These are phyloP conservation scores for Leptodirus hochenwartii DNA, from an alignment of 2,888 invertebrate species.

Conservation along the genomic window DNA sequence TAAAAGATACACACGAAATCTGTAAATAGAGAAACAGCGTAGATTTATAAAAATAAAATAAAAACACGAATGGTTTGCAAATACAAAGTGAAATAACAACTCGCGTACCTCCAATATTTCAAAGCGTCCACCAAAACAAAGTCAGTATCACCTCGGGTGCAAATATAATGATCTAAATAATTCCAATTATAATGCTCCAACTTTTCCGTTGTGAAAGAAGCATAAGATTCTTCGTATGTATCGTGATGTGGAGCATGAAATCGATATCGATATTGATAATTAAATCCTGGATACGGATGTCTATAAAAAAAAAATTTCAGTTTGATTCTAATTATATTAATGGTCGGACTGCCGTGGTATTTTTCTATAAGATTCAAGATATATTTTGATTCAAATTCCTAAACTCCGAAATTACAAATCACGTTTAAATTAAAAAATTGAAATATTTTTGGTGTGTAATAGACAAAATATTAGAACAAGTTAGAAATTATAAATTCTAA, in stretches of 20 bases:
- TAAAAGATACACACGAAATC: conserved; percentile 75
- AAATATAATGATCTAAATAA: conserved; percentile 92
- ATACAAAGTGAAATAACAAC: conserved; percentile 1
- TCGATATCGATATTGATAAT: conserved; percentile 79
- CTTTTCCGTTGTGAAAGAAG: conserved; percentile 86
- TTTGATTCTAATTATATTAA: no score
- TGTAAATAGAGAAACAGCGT: conserved; percentile 19
- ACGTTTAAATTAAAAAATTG: conserved; percentile 6
- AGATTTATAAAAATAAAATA: conserved; percentile 1
- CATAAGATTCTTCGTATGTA: conserved; percentile 86
- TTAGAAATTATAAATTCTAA: no score
- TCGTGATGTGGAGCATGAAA: conserved; percentile 86
- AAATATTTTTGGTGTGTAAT: no score
- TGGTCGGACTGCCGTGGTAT: conserved; percentile 4
- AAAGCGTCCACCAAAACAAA: conserved; percentile 72
- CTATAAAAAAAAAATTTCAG: conserved; percentile 30
- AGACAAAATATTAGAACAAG: no score
- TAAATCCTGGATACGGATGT: conserved; percentile 85
- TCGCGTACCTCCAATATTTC: conserved; percentile 26
- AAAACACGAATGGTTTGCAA: background rate
- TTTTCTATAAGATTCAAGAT: no score
- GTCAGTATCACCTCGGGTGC: conserved; percentile 84
- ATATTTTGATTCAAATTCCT: no score
- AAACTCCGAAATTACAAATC: no score
- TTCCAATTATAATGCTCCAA: conserved; percentile 96